Evolutionary conservation across 2,888 invertebrate genomes (phyloP).

Genomic region (Phlogophora meticulosa): DNA sequence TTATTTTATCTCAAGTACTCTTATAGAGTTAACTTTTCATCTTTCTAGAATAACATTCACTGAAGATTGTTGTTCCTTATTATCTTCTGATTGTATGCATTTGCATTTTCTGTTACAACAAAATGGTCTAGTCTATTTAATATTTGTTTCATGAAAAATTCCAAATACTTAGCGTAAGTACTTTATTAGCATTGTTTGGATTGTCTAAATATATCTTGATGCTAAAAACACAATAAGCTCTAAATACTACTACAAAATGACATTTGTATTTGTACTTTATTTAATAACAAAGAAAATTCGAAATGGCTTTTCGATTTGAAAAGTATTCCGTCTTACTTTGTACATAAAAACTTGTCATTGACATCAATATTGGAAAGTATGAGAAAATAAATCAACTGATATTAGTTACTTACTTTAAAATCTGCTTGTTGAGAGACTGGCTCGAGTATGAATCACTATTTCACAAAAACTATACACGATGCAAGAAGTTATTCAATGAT

Average conservation of each 20-base stretch:
- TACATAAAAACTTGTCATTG: slow-evolving; percentile 48
- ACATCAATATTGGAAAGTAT: slow-evolving; percentile 35
- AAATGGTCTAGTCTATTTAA: too few species aligned
- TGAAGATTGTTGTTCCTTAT: too few species aligned
- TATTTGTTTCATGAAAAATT: too few species aligned
- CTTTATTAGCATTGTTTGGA: too few species aligned
- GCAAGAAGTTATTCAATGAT: slow-evolving; percentile 51
- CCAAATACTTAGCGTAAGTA: too few species aligned
- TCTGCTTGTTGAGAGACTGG: slow-evolving; percentile 1
- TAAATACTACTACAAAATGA: not conserved
- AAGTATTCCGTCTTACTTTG: slow-evolving; percentile 38
- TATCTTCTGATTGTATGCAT: too few species aligned
- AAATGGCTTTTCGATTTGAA: not conserved
- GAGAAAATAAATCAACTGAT: not conserved
- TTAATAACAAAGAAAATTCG: slow-evolving; percentile 3
- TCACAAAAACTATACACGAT: slow-evolving; percentile 54
- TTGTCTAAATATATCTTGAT: too few species aligned
- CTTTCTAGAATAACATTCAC: too few species aligned
- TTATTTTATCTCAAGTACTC: not conserved
- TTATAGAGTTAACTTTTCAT: not conserved
- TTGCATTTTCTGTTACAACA: too few species aligned
- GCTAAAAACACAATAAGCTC: not conserved
- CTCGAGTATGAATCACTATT: slow-evolving; percentile 56
- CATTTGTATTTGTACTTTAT: too few species aligned
- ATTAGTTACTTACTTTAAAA: slow-evolving; percentile 42